Percentiles rank a stretch among this genome's conserved stretches.
These are phyloP conservation scores for Pteronotus mesoamericanus DNA, from an alignment of 2,797 vertebrate genomes.

Conservation along the genomic window DNA sequence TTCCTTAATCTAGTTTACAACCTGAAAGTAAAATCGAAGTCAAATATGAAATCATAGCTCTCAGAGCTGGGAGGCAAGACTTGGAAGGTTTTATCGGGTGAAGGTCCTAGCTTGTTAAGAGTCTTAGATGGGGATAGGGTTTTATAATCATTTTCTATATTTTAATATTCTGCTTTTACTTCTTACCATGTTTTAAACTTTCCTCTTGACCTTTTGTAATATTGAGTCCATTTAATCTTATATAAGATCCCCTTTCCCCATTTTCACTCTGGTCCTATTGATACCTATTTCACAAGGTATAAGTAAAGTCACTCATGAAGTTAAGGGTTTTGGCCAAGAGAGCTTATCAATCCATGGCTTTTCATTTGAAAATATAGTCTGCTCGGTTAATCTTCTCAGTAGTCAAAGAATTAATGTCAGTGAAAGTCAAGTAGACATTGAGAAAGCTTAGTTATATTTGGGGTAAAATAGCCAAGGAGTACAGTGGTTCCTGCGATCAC, in stretches of 20 bases:
- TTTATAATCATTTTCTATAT: not conserved
- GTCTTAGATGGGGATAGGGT: not conserved
- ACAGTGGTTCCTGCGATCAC: not conserved
- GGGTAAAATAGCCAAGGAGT: not conserved
- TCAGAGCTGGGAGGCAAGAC: not conserved
- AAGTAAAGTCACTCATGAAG: not conserved
- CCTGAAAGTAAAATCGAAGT: slow-evolving; percentile 1
- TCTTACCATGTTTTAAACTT: not conserved
- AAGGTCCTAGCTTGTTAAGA: not conserved
- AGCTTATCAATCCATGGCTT: not conserved
- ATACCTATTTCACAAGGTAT: not conserved
- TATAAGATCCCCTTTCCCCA: not conserved
- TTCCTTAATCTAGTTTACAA: not conserved
- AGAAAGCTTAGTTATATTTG: slow-evolving; percentile 1
- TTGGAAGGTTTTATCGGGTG: not conserved
- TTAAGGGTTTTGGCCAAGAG: not conserved
- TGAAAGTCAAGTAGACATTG: not conserved
- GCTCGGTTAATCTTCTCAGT: not conserved
- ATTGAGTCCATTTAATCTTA: not conserved
- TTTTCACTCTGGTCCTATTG: not conserved
- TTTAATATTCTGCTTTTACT: slow-evolving; percentile 27
- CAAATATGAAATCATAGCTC: not conserved
- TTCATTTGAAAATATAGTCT: not conserved
- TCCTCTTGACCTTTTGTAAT: not conserved
- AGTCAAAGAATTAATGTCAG: not conserved